Evolutionary conservation across 2,113 vertebrate genomes (phyloP).

Genomic region (Corvus hawaiiensis): DNA sequence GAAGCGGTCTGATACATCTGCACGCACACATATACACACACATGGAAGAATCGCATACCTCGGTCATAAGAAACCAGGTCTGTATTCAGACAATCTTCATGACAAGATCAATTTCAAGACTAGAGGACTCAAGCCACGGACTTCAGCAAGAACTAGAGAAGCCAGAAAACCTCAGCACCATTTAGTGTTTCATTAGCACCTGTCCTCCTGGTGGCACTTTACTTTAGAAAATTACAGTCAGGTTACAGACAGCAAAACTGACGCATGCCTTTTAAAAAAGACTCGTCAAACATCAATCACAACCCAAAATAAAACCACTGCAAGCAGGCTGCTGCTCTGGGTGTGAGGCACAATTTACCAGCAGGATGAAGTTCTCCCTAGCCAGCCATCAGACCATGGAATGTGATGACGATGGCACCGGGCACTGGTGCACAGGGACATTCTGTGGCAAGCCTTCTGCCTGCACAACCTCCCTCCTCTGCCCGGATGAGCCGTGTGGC

Average conservation of each 20-base stretch:
- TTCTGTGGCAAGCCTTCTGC: background rate
- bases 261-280: background rate
- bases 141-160: background rate
- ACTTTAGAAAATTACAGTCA: background rate
- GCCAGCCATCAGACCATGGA: background rate
- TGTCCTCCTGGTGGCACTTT: background rate
- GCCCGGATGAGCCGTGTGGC: background rate
- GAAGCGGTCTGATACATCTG: background rate
- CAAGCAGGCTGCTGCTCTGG: background rate
- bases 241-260: background rate
- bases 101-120: background rate
- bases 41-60: accelerated
- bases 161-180: background rate
- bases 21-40: too few species aligned
- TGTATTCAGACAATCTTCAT: background rate
- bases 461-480: background rate
- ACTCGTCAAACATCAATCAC: background rate
- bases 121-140: background rate
- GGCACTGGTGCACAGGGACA: background rate
- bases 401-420: background rate
- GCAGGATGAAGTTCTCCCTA: background rate
- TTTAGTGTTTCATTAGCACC: background rate
- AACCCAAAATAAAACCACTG: background rate
- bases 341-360: background rate
- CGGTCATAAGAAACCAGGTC: accelerated